These are phyloP conservation scores for Bembecia ichneumoniformis DNA, from an alignment of 2,888 invertebrate species.

Conservation along the genomic window DNA sequence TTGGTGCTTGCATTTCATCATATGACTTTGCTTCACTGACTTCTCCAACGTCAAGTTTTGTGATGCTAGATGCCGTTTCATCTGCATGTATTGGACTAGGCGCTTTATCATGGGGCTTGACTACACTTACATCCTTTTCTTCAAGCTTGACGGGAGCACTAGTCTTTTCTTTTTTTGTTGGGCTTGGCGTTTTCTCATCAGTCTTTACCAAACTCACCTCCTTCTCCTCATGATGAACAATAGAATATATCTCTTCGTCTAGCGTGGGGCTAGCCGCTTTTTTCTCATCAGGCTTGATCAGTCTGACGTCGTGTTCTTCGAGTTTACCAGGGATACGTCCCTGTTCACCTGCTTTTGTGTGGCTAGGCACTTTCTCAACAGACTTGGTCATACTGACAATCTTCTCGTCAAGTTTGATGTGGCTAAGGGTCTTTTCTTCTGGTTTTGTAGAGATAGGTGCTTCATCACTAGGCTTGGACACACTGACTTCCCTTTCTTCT, in stretches of 20 bases:
- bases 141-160: constrained; percentile 3
- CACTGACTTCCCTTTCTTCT: neutral
- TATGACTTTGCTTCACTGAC: no score
- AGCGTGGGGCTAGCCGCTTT: no score
- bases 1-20: no score
- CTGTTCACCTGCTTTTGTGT: neutral
- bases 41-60: no score
- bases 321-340: neutral
- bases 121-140: neutral
- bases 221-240: neutral
- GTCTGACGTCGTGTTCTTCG: neutral
- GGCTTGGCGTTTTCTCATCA: neutral
- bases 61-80: neutral
- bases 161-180: neutral
- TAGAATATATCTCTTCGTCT: no score
- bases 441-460: neutral
- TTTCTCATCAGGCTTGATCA: constrained; percentile 2
- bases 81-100: neutral
- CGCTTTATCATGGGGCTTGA: neutral
- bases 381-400: neutral
- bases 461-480: neutral
- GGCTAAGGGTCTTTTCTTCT: neutral
- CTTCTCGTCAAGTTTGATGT: neutral
- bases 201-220: neutral
- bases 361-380: neutral